Evolutionary conservation across 1,140 invertebrate genomes (phyloP), one percentile per base, ranked within the genome.

Genomic region (Drosophila serrata): DNA sequence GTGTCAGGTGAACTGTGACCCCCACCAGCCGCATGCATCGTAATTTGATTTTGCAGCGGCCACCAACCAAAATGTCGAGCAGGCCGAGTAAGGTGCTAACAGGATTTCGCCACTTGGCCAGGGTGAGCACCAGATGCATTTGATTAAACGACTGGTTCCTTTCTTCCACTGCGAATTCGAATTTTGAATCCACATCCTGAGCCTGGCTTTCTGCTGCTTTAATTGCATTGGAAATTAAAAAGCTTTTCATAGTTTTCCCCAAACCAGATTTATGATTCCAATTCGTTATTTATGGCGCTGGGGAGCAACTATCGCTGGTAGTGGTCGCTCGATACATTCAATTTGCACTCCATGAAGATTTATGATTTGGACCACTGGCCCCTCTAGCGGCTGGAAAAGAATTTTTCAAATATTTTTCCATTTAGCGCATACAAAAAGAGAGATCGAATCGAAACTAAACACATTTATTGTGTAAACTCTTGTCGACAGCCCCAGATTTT

Each of bases 211-310:
- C 31, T 35, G 35, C 24, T 39, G n/a, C 70, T 88, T 87, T 87
- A 88, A 87, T 87, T 88, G 80, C 68, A 60, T 77, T 79, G 67
- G 67, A 80, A 88, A 84, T 82, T 77, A 77, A 84, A 88, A 88
- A 61, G 72, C 53, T 84, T 62, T 68, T 65, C 82, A 75, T 68
- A 75, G 69, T 67, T 74, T 67, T 63, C 3, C 3, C 67, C 42
- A 46, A 39, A 42, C 63, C 70, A 77, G 80, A 88, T 87, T 87
- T 87, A 87, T 88, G 82, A 74, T 77, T 80, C 49, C 84, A 61
- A 88, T 88, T 80, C 59, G 84, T 88, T 87, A 87, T 87, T 87
- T 84, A 82, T 87, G 67, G 55, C 62, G 22, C 17, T 13, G 19
- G 22, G 11, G 35, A 37, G 24, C 56, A 72, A 58, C 35, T 33